Evolutionary conservation across 2,888 invertebrate species (phyloP).

Genomic region (Caenorhabditis sulstoni): DNA sequence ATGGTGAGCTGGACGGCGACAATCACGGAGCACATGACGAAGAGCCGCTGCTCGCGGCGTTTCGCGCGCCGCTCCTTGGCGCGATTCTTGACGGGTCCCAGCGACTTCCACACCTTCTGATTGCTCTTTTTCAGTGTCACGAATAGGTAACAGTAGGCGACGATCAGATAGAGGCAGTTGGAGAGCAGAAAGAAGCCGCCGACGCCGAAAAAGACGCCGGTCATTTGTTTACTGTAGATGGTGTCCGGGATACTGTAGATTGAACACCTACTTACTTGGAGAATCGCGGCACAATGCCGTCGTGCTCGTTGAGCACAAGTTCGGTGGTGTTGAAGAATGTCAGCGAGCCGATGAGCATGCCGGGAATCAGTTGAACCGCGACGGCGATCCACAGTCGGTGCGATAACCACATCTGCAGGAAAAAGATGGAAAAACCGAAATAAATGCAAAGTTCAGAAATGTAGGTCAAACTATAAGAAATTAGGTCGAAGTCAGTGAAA

Average conservation of each 20-base stretch:
- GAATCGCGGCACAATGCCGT: slow-evolving; percentile 45
- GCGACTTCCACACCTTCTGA: no score
- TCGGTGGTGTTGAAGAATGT: slow-evolving; percentile 45
- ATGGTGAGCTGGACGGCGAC: slow-evolving; percentile 39
- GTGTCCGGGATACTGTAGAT: no score
- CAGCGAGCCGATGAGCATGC: slow-evolving; percentile 22
- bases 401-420: slow-evolving; percentile 35
- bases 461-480: no score
- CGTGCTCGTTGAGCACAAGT: slow-evolving; percentile 15
- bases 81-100: no score
- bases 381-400: slow-evolving; percentile 31
- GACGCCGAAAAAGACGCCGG: slow-evolving; percentile 28
- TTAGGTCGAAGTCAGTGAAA: no score
- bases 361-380: slow-evolving; percentile 38
- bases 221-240: slow-evolving; percentile 22
- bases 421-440: no score
- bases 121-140: slow-evolving; percentile 1
- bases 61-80: slow-evolving; percentile 3
- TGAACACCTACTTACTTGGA: slow-evolving; percentile 1
- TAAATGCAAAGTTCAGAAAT: no score
- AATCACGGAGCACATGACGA: slow-evolving; percentile 51
- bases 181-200: slow-evolving; percentile 27
- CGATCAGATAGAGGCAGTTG: slow-evolving; percentile 35
- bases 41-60: slow-evolving; percentile 22
- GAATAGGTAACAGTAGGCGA: slow-evolving; percentile 41